phyloP scores from a whole-genome alignment of 2,113 vertebrate species.

The Alouatta palliata region DNA sequence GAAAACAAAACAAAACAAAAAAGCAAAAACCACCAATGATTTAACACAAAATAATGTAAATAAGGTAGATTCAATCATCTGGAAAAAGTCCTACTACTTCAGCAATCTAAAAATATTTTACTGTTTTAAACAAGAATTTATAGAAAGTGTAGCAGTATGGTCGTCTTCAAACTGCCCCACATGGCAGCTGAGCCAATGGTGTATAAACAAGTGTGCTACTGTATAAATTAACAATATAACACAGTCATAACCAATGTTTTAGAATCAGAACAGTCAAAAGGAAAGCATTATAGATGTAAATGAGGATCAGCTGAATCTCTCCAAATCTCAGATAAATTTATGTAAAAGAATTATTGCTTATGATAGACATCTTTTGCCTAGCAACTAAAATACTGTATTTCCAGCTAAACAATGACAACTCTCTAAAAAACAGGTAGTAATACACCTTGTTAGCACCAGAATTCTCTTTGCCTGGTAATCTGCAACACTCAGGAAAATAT shows the following conservation, averaged over 20 bases:
- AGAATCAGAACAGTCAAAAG: constrained; percentile 16
- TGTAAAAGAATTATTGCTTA: constrained; percentile 14
- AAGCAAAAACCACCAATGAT: not conserved
- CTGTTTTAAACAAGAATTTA: not conserved
- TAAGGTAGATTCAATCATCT: not conserved
- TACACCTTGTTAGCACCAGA: not conserved
- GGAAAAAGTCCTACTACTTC: not conserved
- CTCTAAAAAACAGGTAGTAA: not conserved
- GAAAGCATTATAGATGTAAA: not conserved
- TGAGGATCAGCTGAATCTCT: constrained; percentile 5
- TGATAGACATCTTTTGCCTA: constrained; percentile 30
- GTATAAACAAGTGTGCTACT: not conserved
- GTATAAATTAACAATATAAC: not conserved
- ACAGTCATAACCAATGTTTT: not conserved
- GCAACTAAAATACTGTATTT: constrained; percentile 31
- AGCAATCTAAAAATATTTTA: not conserved
- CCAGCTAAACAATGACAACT: not conserved
- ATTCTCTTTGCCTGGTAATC: constrained; percentile 8
- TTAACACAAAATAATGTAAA: constrained; percentile 3
- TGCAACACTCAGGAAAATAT: not conserved
- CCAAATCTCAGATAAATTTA: constrained; percentile 24
- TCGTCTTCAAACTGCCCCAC: not conserved
- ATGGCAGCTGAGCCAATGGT: not conserved
- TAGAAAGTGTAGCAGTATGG: not conserved
- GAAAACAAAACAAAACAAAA: too few species aligned